Conservation (phyloP, 2,888 invertebrate genomes). For the Caenorhabditis uteleia region DNA sequence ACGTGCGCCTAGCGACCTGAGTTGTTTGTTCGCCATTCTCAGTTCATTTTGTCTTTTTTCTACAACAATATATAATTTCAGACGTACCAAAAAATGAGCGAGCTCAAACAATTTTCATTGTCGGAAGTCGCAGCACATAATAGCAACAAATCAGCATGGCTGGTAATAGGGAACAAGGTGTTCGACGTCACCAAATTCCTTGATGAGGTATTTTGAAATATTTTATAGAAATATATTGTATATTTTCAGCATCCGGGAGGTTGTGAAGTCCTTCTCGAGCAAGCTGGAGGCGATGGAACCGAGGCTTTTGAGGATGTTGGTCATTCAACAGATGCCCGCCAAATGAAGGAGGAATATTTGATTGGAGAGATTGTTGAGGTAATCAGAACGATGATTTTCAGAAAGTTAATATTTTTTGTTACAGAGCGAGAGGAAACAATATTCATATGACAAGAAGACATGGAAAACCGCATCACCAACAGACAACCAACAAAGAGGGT, state of each 20-base stretch:
- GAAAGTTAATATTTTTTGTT: slow-evolving; percentile 9
- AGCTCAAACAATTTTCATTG: slow-evolving; percentile 36
- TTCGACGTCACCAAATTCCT: slow-evolving; percentile 69
- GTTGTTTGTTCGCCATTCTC: not conserved
- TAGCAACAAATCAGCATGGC: slow-evolving; percentile 61
- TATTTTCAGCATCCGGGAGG: slow-evolving; percentile 67
- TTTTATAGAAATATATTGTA: slow-evolving; percentile 2
- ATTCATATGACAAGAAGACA: slow-evolving; percentile 65
- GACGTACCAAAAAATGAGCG: slow-evolving; percentile 13
- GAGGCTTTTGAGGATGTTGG: slow-evolving; percentile 69
- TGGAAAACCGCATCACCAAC: slow-evolving; percentile 27
- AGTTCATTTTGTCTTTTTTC: not conserved
- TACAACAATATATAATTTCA: not conserved
- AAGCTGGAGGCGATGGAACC: slow-evolving; percentile 68
- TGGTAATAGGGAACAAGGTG: slow-evolving; percentile 67
- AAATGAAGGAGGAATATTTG: slow-evolving; percentile 65
- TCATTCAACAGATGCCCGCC: slow-evolving; percentile 67
- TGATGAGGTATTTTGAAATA: slow-evolving; percentile 57
- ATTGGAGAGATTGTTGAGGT: slow-evolving; percentile 62
- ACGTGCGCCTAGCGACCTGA: not conserved
- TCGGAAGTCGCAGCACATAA: slow-evolving; percentile 65
- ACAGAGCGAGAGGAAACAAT: slow-evolving; percentile 59
- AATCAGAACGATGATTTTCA: no score
- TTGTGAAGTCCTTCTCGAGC: slow-evolving; percentile 68
- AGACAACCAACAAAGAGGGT: slow-evolving; percentile 50